Evolutionary conservation across 2,888 invertebrate species (phyloP).

Genomic region (Copidosoma aretas): DNA sequence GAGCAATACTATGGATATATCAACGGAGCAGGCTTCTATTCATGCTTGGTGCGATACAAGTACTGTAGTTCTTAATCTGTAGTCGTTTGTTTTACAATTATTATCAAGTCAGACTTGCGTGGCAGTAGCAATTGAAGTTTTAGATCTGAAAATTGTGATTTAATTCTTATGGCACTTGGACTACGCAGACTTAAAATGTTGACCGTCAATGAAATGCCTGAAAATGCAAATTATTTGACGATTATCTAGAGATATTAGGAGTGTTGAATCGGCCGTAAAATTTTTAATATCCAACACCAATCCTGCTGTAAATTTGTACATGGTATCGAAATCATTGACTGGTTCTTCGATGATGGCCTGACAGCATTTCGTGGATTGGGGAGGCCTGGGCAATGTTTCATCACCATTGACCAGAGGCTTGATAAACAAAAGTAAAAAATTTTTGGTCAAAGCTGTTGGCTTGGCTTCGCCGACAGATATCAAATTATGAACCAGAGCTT

Average conservation of each 20-base stretch:
- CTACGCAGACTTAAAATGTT: slow-evolving; percentile 82
- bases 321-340: slow-evolving; percentile 78
- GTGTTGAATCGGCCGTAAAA: neutral
- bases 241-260: neutral
- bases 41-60: slow-evolving; percentile 90
- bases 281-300: slow-evolving; percentile 73
- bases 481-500: slow-evolving; percentile 79
- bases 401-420: slow-evolving; percentile 65
- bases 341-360: slow-evolving; percentile 85
- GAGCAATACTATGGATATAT: slow-evolving; percentile 82
- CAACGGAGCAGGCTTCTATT: slow-evolving; percentile 90
- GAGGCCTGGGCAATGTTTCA: slow-evolving; percentile 56
- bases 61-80: slow-evolving; percentile 82
- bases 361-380: slow-evolving; percentile 74
- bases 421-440: slow-evolving; percentile 78
- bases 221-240: slow-evolving; percentile 52
- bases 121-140: slow-evolving; percentile 84
- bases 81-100: slow-evolving; percentile 67
- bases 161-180: slow-evolving; percentile 77
- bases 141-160: slow-evolving; percentile 92
- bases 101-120: slow-evolving; percentile 74
- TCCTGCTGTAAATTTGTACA: slow-evolving; percentile 91
- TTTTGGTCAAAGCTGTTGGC: slow-evolving; percentile 81
- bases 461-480: slow-evolving; percentile 81
- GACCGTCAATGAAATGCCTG: slow-evolving; percentile 86